Percentiles rank a stretch among this genome's conserved stretches.
Conservation (phyloP, 2,888 invertebrate genomes). For the Oscheius sp. region DNA sequence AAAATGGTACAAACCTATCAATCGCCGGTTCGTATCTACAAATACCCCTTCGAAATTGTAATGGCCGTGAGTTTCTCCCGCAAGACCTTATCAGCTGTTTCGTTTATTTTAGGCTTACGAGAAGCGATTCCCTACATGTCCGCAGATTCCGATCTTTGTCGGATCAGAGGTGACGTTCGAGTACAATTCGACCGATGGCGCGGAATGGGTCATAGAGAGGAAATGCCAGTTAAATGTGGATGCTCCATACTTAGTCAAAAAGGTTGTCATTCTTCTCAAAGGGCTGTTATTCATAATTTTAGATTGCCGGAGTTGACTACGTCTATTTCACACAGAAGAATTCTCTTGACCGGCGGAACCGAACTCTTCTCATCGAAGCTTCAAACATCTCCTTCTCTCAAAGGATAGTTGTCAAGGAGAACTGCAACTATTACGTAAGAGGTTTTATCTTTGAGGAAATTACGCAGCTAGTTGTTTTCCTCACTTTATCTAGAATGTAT, state of each 20-base stretch:
- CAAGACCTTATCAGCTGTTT: not conserved
- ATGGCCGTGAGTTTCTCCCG: conserved; percentile 83
- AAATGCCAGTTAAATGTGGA: conserved; percentile 91
- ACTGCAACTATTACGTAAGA: conserved; percentile 88
- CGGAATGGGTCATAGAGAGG: conserved; percentile 83
- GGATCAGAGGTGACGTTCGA: conserved; percentile 84
- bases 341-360: conserved; percentile 83
- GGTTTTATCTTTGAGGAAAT: not conserved
- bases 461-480: not conserved
- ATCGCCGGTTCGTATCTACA: conserved; percentile 93
- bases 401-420: conserved; percentile 87
- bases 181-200: conserved; percentile 83
- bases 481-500: not conserved
- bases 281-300: conserved; percentile 61
- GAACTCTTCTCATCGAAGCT: conserved; percentile 88
- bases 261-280: conserved; percentile 78
- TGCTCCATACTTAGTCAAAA: conserved; percentile 92
- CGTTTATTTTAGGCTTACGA: conserved; percentile 85
- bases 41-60: conserved; percentile 92
- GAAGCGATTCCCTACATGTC: conserved; percentile 89
- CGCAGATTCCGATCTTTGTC: conserved; percentile 92
- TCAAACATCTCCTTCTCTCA: conserved; percentile 89
- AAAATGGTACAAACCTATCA: conserved; percentile 94
- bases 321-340: conserved; percentile 92
- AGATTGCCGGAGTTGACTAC: conserved; percentile 92